Base-by-base conservation (phyloP, 2,888 invertebrate species). In the Papilio protenor region DNA sequence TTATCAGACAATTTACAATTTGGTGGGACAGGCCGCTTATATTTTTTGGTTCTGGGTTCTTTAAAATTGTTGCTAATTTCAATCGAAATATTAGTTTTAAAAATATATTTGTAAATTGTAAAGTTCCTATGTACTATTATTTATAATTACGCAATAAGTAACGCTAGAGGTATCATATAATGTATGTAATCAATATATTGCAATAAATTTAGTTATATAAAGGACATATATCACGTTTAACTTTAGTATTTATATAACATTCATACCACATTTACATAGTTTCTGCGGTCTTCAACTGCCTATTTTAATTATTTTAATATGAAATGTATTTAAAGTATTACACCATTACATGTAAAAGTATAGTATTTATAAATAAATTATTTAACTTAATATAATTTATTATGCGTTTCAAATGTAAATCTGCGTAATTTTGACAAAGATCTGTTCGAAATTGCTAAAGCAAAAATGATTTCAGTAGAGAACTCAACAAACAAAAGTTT, bases 81-180 rank as follows among this genome's bases (percentile, higher is more conserved):
- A 72, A 72, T n/a, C 52, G 76, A 81, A 80, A 57, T 73, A 79
- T 80, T 80, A 77, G 79, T 78, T 81, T 75, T 82, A 79, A 80
- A 77, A 84, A 75, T 81, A 80, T 71, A 74, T 81, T 83, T 83
- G 84, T 81, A 86, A 84, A 84, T 82, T 88, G 85, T 87, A 89
- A 92, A 91, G 92, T 92, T 92, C 92, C 92, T 92, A 92, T 87
- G 84, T 85, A 79, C 49, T 72, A 82, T 84, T 84, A 82, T 80
- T 86, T 85, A 84, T 81, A 81, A 80, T 77, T 66, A 69, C 69
- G 16, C 55, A 73, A 27, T 73, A 75, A 75, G 72, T 64, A 21
- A 57, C 14, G 18, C 47, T 61, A 45, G 23, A 21, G 23, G 40
- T 64, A 73, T 73, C 47, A 45, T 64, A 14, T 8, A 27, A n/a